Conservation (phyloP, 1,140 invertebrate species). For the Brachionus plicatilis region DNA sequence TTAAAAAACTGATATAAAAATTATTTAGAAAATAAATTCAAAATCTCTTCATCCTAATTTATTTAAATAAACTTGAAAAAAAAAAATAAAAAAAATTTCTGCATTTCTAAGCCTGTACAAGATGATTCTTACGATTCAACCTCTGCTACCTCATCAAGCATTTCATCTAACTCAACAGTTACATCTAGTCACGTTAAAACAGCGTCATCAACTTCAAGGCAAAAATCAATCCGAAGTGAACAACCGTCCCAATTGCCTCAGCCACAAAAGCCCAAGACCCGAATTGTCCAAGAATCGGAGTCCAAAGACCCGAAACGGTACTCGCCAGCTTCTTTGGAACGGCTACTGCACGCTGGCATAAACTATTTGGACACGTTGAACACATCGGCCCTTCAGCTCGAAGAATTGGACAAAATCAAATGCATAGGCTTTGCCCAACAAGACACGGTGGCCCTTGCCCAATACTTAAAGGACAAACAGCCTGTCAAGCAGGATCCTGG, state of each 20-base stretch:
- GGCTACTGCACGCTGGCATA: slow-evolving; percentile 48
- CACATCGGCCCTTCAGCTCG: slow-evolving; percentile 50
- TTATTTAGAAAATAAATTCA: too few species aligned
- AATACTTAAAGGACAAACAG: slow-evolving; percentile 51
- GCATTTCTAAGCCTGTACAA: neutral
- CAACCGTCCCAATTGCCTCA: neutral
- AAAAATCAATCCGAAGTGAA: neutral
- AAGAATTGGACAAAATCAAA: slow-evolving; percentile 49
- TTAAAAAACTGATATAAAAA: too few species aligned
- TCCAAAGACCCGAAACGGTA: slow-evolving; percentile 41
- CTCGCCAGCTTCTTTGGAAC: slow-evolving; percentile 49
- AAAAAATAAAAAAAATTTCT: too few species aligned
- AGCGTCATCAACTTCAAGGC: neutral
- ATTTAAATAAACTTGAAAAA: too few species aligned
- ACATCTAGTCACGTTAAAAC: slow-evolving; percentile 1
- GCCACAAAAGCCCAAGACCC: neutral
- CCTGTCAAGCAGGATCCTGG: neutral
- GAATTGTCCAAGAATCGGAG: neutral
- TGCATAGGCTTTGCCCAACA: slow-evolving; percentile 54
- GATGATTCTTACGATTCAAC: neutral
- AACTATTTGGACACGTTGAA: slow-evolving; percentile 53
- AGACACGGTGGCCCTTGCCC: slow-evolving; percentile 54
- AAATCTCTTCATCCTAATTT: too few species aligned
- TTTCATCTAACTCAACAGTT: neutral
- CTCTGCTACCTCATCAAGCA: neutral